Evolutionary conservation across 2,888 invertebrate species (phyloP).

Genomic region (Chaetogeoica ovagalla): DNA sequence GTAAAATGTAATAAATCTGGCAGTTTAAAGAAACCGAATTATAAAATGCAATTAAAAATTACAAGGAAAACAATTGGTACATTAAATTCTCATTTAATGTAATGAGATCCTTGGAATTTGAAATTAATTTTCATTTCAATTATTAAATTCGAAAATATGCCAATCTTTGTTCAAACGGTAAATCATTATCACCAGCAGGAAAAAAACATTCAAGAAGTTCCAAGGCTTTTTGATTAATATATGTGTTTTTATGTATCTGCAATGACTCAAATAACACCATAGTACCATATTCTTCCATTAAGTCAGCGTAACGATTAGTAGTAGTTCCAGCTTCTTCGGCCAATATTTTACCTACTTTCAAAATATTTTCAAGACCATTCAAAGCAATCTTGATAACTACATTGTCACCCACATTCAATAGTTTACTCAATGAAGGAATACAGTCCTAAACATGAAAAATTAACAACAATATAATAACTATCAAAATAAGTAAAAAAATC

Average conservation of each 20-base stretch:
- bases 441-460: slow-evolving; percentile 69
- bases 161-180: too few relatives aligned
- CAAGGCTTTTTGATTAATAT: slow-evolving; percentile 95
- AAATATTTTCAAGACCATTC: slow-evolving; percentile 92
- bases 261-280: slow-evolving; percentile 97
- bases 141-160: too few relatives aligned
- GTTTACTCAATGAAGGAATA: slow-evolving; percentile 89
- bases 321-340: slow-evolving; percentile 67
- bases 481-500: slow-evolving; percentile 57
- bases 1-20: too few relatives aligned
- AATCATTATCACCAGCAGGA: slow-evolving; percentile 41
- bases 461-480: slow-evolving; percentile 54
- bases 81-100: too few relatives aligned
- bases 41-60: too few relatives aligned
- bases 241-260: slow-evolving; percentile 94
- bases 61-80: too few relatives aligned
- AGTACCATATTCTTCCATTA: slow-evolving; percentile 94
- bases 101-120: too few relatives aligned
- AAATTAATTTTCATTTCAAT: too few relatives aligned
- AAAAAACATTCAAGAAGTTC: slow-evolving; percentile 96
- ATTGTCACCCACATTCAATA: slow-evolving; percentile 88
- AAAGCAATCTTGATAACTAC: slow-evolving; percentile 95
- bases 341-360: slow-evolving; percentile 86
- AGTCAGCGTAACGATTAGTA: slow-evolving; percentile 85
- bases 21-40: too few relatives aligned